These are phyloP conservation scores for Leucopsar rothschildi DNA, from an alignment of 2,113 vertebrate genomes.

Conservation along the genomic window DNA sequence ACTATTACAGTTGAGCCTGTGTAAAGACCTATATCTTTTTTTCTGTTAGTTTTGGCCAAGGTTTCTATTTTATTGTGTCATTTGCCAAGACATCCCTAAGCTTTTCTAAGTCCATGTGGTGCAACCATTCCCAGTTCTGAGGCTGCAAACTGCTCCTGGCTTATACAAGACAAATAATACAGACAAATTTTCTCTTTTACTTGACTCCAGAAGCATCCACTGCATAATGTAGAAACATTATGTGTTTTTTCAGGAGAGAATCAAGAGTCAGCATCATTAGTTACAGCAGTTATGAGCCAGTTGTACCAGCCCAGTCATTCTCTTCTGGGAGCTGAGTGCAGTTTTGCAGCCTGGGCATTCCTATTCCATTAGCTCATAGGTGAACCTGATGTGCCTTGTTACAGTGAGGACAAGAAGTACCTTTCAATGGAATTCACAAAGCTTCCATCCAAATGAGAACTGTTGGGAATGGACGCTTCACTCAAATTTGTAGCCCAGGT, in stretches of 20 bases:
- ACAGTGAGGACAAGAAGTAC: neutral
- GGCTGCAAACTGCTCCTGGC: neutral
- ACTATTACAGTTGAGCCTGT: neutral
- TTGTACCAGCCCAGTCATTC: neutral
- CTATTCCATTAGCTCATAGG: neutral
- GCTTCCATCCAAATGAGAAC: neutral
- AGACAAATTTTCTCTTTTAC: neutral
- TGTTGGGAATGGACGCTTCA: neutral
- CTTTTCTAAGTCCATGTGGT: neutral
- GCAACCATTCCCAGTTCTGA: neutral
- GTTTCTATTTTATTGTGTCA: neutral
- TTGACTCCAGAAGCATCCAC: neutral
- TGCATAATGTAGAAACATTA: neutral
- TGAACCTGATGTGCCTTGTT: neutral
- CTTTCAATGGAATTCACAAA: neutral
- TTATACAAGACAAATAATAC: neutral
- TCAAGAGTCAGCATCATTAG: neutral
- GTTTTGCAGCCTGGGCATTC: neutral
- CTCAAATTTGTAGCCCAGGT: neutral
- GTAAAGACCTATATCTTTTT: neutral
- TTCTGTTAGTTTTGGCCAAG: neutral
- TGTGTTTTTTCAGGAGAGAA: neutral
- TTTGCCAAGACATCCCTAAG: neutral
- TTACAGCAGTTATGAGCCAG: neutral
- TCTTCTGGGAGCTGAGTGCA: neutral